A percentile compares a stretch with the other conserved stretches of the same genome.
Conservation (phyloP, 2,113 vertebrate species). For the Cephalopterus ornatus region DNA sequence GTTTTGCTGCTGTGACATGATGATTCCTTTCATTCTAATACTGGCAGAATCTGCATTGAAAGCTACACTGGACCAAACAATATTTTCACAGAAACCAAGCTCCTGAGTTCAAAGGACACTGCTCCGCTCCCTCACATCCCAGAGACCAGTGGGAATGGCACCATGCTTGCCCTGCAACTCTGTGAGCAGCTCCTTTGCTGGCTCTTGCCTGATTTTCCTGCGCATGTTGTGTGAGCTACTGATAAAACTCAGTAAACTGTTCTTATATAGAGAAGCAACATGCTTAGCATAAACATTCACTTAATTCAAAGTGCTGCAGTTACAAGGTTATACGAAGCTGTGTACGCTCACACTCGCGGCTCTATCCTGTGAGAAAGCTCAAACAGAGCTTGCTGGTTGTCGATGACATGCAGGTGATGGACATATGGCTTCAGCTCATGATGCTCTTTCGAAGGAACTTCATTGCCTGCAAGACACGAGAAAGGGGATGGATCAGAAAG, state of each 20-base stretch:
- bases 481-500: conserved; percentile 25
- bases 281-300: conserved; percentile 68
- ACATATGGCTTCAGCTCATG: conserved; percentile 85
- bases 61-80: conserved; percentile 34
- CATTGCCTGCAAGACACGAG: conserved; percentile 76
- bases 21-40: neutral
- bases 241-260: conserved; percentile 83
- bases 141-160: neutral
- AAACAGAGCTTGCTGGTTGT: conserved; percentile 96
- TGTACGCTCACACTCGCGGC: conserved; percentile 78
- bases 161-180: neutral
- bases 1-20: neutral
- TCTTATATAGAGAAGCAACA: conserved; percentile 67
- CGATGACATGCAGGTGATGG: conserved; percentile 89
- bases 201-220: conserved; percentile 43
- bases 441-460: conserved; percentile 86
- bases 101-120: conserved; percentile 11
- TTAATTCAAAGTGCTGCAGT: conserved; percentile 61
- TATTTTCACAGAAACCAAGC: conserved; percentile 42
- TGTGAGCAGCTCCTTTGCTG: conserved; percentile 20
- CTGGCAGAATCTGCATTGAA: conserved; percentile 27
- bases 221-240: conserved; percentile 51
- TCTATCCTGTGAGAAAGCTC: conserved; percentile 95
- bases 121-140: neutral
- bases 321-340: neutral